phyloP scores from a whole-genome alignment of 1,140 invertebrate genomes.

The Drosophila chauvacae region DNA sequence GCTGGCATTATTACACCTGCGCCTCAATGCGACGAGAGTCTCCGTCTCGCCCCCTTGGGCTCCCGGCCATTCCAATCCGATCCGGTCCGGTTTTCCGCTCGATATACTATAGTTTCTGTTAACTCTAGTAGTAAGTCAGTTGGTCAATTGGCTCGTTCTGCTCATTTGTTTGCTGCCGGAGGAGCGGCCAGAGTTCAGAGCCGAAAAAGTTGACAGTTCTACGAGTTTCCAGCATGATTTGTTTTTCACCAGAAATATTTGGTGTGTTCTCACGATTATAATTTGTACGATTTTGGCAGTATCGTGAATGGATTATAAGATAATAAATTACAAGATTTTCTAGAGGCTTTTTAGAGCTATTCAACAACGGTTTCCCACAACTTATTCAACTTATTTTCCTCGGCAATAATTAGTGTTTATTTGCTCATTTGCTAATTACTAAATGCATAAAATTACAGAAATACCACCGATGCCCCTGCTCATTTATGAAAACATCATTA shows the following conservation, averaged over 20 bases:
- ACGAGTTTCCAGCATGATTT: slow-evolving; percentile 24
- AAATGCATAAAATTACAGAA: not conserved
- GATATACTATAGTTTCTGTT: slow-evolving; percentile 21
- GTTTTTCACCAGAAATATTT: not conserved
- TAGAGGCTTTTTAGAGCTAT: not conserved
- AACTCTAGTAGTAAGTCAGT: slow-evolving; percentile 6
- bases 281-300: slow-evolving; percentile 16
- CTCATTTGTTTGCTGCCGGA: slow-evolving; percentile 34
- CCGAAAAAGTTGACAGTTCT: slow-evolving; percentile 54
- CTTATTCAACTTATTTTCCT: not conserved
- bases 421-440: too few relatives aligned
- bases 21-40: slow-evolving; percentile 24
- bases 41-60: slow-evolving; percentile 31
- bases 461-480: not conserved
- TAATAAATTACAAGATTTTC: not conserved
- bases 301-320: not conserved
- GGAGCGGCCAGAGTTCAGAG: slow-evolving; percentile 53
- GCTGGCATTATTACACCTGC: slow-evolving; percentile 75
- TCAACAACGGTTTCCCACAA: not conserved
- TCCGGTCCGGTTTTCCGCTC: slow-evolving; percentile 31
- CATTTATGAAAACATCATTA: slow-evolving; percentile 2
- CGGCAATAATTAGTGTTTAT: too few relatives aligned
- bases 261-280: slow-evolving; percentile 44
- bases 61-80: slow-evolving; percentile 12
- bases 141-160: slow-evolving; percentile 43